phyloP scores from a whole-genome alignment of 1,140 invertebrate genomes.

The Aradophagus sp. region DNA sequence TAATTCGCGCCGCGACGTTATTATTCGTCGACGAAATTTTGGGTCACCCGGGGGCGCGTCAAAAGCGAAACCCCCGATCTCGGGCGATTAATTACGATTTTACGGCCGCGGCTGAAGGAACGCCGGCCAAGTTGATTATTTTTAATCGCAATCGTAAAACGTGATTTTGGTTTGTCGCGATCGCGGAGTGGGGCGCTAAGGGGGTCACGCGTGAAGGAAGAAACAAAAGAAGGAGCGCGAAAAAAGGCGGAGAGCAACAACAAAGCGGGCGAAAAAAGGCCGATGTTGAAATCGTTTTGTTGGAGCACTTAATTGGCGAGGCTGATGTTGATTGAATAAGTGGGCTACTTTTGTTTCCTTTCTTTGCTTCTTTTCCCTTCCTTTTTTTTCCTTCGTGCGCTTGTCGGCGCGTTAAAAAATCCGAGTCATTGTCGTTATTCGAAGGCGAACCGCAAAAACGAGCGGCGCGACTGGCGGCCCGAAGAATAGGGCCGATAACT shows the following conservation, averaged over 20 bases:
- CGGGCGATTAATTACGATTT: conserved; percentile 36
- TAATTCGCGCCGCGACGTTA: too few relatives aligned
- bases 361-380: not conserved
- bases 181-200: too few relatives aligned
- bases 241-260: conserved; percentile 2
- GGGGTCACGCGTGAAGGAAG: not conserved
- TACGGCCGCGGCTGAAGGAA: conserved; percentile 21
- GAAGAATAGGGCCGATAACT: conserved; percentile 54
- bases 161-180: conserved; percentile 9
- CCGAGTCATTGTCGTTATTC: conserved; percentile 53
- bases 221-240: not conserved
- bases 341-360: conserved; percentile 35
- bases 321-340: conserved; percentile 43
- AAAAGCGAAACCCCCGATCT: conserved; percentile 19
- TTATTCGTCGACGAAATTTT: conserved; percentile 1
- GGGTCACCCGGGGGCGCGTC: conserved; percentile 5
- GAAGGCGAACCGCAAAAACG: conserved; percentile 49
- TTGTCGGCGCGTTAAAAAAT: conserved; percentile 44
- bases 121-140: conserved; percentile 23
- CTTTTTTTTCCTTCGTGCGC: too few relatives aligned
- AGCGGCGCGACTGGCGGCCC: conserved; percentile 4
- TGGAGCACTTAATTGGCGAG: conserved; percentile 38
- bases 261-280: conserved; percentile 2
- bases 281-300: conserved; percentile 19
- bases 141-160: conserved; percentile 22